A percentile compares a stretch with the other conserved stretches of the same genome.
These are phyloP conservation scores for Sialis fuliginosa DNA, from an alignment of 2,888 invertebrate species.

Conservation along the genomic window DNA sequence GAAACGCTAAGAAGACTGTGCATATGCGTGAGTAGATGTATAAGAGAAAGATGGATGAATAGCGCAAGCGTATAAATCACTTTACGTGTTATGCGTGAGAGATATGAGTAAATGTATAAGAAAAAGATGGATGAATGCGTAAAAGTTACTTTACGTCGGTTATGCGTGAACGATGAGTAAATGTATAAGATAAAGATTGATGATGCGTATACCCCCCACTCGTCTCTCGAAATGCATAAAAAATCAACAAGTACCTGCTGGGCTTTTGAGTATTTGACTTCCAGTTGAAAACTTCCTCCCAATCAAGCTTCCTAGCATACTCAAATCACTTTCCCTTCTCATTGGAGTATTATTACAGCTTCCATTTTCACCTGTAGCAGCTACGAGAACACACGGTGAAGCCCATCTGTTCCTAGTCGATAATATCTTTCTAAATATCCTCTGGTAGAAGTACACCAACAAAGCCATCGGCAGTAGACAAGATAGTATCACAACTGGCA, in stretches of 20 bases:
- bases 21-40: too few species aligned
- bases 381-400: slow-evolving; percentile 25
- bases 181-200: too few species aligned
- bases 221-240: too few species aligned
- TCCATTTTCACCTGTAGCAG: slow-evolving; percentile 14
- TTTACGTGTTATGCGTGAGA: too few species aligned
- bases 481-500: slow-evolving; percentile 28
- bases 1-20: too few species aligned
- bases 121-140: too few species aligned
- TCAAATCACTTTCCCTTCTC: slow-evolving; percentile 29
- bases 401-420: slow-evolving; percentile 32
- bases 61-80: too few species aligned
- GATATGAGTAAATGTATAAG: too few species aligned
- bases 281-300: slow-evolving; percentile 25
- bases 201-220: too few species aligned
- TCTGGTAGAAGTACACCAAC: slow-evolving; percentile 33
- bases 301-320: slow-evolving; percentile 26
- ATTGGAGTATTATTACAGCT: slow-evolving; percentile 12
- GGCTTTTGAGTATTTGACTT: slow-evolving; percentile 15
- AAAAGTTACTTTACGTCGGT: too few species aligned
- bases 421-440: slow-evolving; percentile 33
- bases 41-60: too few species aligned
- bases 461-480: slow-evolving; percentile 34
- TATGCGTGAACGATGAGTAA: too few species aligned
- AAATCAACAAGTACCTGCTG: not conserved